Evolutionary conservation across 2,797 vertebrate species (phyloP).

Genomic region (Siniperca obscura): DNA sequence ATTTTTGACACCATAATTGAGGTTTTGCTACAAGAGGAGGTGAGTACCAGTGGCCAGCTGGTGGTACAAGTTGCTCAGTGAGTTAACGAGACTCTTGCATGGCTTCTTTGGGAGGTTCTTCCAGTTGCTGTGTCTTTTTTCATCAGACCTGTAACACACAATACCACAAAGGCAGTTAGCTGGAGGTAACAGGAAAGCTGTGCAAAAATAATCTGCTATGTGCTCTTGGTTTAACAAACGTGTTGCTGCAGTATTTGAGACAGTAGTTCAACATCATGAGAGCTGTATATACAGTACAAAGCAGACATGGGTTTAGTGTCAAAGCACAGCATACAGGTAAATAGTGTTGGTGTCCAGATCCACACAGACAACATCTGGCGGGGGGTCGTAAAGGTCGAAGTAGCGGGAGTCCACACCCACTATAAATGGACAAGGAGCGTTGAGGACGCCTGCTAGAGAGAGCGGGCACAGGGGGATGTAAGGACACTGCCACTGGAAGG

Average conservation of each 20-base stretch:
- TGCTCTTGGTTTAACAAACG: background rate
- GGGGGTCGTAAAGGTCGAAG: conserved; percentile 98
- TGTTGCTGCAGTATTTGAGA: background rate
- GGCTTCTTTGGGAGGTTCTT: conserved; percentile 98
- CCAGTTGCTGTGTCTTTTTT: conserved; percentile 94
- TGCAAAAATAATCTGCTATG: background rate
- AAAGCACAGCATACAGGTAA: conserved; percentile 89
- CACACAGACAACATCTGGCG: conserved; percentile 96
- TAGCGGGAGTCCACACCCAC: conserved; percentile 99
- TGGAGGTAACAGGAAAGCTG: conserved; percentile 14
- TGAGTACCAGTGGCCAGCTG: conserved; percentile 89
- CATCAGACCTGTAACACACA: conserved; percentile 89
- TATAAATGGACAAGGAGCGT: conserved; percentile 95
- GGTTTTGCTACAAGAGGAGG: background rate
- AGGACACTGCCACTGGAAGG: conserved; percentile 99
- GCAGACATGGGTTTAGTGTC: background rate
- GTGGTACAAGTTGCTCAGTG: conserved; percentile 90
- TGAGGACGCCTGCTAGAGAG: conserved; percentile 94
- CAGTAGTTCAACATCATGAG: background rate
- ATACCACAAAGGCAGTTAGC: conserved; percentile 27
- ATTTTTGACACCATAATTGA: background rate
- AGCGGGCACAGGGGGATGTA: conserved; percentile 98
- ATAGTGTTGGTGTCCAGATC: conserved; percentile 99
- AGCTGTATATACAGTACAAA: background rate
- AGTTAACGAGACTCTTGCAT: conserved; percentile 91